These are phyloP conservation scores for Xestoiulus laeticollis DNA, from an alignment of 2,888 invertebrate genomes.

Conservation along the genomic window DNA sequence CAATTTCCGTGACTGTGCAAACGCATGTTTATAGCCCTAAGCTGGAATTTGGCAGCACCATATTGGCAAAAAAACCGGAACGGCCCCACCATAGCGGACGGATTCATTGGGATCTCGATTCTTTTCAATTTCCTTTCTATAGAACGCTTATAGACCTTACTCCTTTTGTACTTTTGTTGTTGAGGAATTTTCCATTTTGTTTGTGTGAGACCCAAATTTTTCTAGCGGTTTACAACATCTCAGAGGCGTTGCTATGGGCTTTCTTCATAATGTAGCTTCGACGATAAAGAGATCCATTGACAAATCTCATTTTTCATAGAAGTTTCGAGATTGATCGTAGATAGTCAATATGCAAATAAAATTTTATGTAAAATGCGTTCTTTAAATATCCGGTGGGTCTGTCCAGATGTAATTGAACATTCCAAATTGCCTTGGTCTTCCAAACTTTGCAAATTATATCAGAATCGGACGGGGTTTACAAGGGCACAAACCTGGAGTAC, in stretches of 20 bases:
- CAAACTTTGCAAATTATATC: too few relatives aligned
- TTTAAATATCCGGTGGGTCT: too few relatives aligned
- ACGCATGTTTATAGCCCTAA: not conserved
- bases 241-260: not conserved
- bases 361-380: too few relatives aligned
- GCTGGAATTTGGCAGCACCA: not conserved
- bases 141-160: not conserved
- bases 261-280: not conserved
- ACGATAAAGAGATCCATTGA: too few relatives aligned
- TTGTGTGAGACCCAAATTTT: not conserved
- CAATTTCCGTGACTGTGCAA: not conserved
- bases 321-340: too few relatives aligned
- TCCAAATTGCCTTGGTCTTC: too few relatives aligned
- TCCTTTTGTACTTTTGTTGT: not conserved
- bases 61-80: not conserved
- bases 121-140: constrained; percentile 34
- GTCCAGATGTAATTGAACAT: too few relatives aligned
- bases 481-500: too few relatives aligned
- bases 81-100: not conserved
- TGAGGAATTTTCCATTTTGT: constrained; percentile 8
- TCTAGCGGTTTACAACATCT: not conserved
- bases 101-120: not conserved
- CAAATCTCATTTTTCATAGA: too few relatives aligned
- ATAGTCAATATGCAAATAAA: too few relatives aligned
- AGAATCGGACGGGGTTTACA: too few relatives aligned